Percentiles rank a stretch among this genome's conserved stretches.
These are phyloP conservation scores for Panulirus ornatus DNA, from an alignment of 1,140 invertebrate species.

Conservation along the genomic window DNA sequence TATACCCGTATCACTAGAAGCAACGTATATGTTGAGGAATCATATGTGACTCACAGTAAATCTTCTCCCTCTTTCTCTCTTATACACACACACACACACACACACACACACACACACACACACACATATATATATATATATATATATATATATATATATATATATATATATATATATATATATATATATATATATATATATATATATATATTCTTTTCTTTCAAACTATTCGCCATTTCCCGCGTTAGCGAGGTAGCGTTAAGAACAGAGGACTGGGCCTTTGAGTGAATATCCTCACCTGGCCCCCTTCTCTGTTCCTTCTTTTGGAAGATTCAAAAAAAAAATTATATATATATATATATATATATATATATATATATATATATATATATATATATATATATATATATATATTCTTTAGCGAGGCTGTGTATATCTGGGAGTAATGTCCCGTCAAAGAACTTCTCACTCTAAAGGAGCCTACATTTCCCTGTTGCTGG, in stretches of 20 bases:
- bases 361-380: background rate
- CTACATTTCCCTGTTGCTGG: too few species aligned
- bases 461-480: too few species aligned
- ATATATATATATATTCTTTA: slow-evolving; percentile 6
- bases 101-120: background rate
- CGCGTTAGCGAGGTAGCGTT: too few species aligned
- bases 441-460: too few species aligned
- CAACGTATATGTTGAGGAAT: too few species aligned
- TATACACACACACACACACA: too few species aligned
- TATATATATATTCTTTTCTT: too few species aligned
- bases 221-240: too few species aligned
- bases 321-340: background rate
- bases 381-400: slow-evolving; percentile 14
- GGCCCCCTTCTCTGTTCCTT: background rate
- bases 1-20: too few species aligned
- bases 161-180: slow-evolving; percentile 14
- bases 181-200: slow-evolving; percentile 14
- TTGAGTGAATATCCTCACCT: too few species aligned
- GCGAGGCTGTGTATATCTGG: too few species aligned
- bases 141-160: slow-evolving; percentile 36
- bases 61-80: background rate
- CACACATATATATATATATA: slow-evolving; percentile 11
- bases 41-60: background rate
- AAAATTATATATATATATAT: background rate
- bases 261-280: too few species aligned